Conservation (phyloP, 2,797 vertebrate genomes). For the Enteromius trimaculatus region DNA sequence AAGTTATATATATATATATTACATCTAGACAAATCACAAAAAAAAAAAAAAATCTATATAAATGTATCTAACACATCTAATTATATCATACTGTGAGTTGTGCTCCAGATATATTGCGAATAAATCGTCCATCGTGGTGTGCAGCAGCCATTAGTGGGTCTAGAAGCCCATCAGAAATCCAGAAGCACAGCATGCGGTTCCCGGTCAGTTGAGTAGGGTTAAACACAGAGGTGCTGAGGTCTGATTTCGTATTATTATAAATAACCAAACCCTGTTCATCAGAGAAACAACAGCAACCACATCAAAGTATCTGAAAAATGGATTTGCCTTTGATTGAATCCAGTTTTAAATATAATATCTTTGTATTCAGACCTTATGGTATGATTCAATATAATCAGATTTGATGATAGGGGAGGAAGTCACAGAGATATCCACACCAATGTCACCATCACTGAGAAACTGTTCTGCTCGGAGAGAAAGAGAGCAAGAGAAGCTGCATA, state of each 20-base stretch:
- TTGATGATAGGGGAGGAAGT: conserved; percentile 78
- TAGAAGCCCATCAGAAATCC: conserved; percentile 83
- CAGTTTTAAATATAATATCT: not conserved
- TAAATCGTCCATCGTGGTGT: conserved; percentile 79
- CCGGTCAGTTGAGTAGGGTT: conserved; percentile 77
- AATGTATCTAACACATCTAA: not conserved
- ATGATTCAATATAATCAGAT: conserved; percentile 84
- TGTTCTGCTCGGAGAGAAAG: conserved; percentile 70
- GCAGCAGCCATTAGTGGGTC: conserved; percentile 76
- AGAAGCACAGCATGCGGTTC: conserved; percentile 87
- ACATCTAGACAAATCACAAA: not conserved
- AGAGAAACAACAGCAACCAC: not conserved
- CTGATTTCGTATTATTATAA: conserved; percentile 72
- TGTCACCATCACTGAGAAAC: conserved; percentile 80
- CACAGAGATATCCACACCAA: conserved; percentile 80
- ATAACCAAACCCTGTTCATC: conserved; percentile 75
- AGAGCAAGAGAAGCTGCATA: not conserved
- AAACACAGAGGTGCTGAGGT: conserved; percentile 75
- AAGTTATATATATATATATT: not conserved
- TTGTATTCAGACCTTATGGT: conserved; percentile 82
- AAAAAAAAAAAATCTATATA: not conserved
- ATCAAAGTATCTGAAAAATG: not conserved
- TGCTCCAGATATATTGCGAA: conserved; percentile 71
- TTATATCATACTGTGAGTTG: conserved; percentile 75
- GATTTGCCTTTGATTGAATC: not conserved